These are phyloP conservation scores for Psylliodes chrysocephalus DNA, from an alignment of 2,888 invertebrate genomes.

Conservation along the genomic window DNA sequence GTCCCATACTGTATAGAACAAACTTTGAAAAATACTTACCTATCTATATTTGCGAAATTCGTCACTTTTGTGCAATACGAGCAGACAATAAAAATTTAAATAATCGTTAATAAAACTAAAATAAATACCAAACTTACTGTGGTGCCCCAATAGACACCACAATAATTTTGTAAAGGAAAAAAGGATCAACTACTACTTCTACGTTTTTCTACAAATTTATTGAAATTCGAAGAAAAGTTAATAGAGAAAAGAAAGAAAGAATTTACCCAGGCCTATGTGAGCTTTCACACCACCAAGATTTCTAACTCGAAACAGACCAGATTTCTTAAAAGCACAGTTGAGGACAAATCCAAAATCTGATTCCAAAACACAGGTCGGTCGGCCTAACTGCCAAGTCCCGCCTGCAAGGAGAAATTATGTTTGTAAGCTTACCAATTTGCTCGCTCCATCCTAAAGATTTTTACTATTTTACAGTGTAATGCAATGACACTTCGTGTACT, in stretches of 20 bases:
- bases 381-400: conserved; percentile 71
- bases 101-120: background rate
- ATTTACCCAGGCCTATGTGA: conserved; percentile 87
- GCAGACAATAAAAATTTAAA: too few relatives aligned
- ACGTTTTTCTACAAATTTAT: conserved; percentile 11
- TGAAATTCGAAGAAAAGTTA: conserved; percentile 22
- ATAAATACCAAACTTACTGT: background rate
- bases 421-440: conserved; percentile 36
- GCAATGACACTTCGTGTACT: background rate
- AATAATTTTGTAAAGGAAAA: conserved; percentile 10
- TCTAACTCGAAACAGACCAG: conserved; percentile 88
- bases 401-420: conserved; percentile 67
- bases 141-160: background rate
- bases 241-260: conserved; percentile 51
- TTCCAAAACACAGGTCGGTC: conserved; percentile 85
- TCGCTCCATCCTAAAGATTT: background rate
- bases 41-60: too few relatives aligned
- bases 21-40: too few relatives aligned
- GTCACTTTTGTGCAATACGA: too few relatives aligned
- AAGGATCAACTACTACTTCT: conserved; percentile 10
- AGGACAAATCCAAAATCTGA: conserved; percentile 90
- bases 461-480: conserved; percentile 3
- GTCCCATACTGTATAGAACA: too few relatives aligned
- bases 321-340: conserved; percentile 93
- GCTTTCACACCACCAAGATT: conserved; percentile 92